Conservation (phyloP, 2,888 invertebrate species). For the Ceriagrion tenellum region DNA sequence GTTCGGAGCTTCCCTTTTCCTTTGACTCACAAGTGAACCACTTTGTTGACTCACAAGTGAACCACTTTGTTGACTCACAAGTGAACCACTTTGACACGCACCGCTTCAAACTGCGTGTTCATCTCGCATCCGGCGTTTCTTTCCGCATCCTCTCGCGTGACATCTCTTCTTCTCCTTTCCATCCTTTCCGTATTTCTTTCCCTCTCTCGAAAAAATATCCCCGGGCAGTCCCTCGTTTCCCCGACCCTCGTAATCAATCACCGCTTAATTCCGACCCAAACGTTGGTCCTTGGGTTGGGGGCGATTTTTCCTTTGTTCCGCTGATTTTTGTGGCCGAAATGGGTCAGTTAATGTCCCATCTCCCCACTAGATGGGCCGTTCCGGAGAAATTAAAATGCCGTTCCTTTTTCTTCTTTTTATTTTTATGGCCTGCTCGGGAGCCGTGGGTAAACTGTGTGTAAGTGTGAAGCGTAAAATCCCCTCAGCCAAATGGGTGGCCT, state of each 20-base stretch:
- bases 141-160: background rate
- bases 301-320: background rate
- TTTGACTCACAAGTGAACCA: too few species aligned
- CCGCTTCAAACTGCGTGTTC: background rate
- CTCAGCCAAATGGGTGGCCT: background rate
- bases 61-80: too few species aligned
- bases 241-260: background rate
- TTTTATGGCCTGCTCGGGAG: background rate
- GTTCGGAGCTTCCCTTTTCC: too few species aligned
- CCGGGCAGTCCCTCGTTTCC: background rate
- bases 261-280: background rate
- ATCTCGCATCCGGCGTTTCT: background rate
- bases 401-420: background rate
- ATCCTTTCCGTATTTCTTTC: background rate
- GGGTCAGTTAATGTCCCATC: background rate
- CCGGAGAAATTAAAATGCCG: background rate
- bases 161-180: background rate
- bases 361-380: background rate
- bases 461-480: background rate
- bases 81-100: background rate
- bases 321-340: background rate
- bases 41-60: too few species aligned
- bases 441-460: background rate
- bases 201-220: background rate
- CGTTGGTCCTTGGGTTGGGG: background rate